Base-by-base conservation (phyloP, 2,113 vertebrate genomes). In the Limanda limanda region DNA sequence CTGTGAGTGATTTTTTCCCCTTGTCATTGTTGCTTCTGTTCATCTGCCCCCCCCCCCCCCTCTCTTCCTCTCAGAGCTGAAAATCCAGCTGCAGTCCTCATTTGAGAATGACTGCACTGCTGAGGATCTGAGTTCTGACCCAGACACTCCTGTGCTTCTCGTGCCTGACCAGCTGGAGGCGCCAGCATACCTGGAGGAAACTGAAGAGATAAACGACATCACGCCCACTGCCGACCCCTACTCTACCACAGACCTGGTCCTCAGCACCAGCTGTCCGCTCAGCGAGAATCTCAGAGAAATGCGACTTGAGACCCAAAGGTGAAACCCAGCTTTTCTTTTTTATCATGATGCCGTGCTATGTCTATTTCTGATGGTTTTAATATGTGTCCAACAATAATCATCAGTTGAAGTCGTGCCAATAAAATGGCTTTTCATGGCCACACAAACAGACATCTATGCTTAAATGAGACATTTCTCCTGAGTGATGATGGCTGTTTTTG, bases 261-360 rank as follows among this genome's bases (percentile, higher is more conserved):
- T 79, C 2, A 69, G 55, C 52, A 71, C 20, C 51, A 86, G 25
- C 77, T 91, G 71, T 65, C 76, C 79, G 0, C 89, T 95, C 35
- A 75, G 91, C 20, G 80, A 92, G 13, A 89, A 95, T 57, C 91
- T 98, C 69, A 88, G 60, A 68, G 88, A 92, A 20, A 84, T 97
- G 40, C 86, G 91, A 17, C 54, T 59, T 0, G 95, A 97, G 76
- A 96, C 96, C 0, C 83, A 68, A 67, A 94, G 96, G 97, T 97
- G 88, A 14, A 10, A 5, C 68, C 73, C 0, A 23, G 25, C 12
- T 55, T 31, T 6, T 1, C 31, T 31, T 31, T 31, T 31, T 42
- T 13, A 45, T 55, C 0, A 24, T 7, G 1, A 17, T 23, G 18
- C 40, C 54, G 1, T 23, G 25, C 10, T n/a, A 0, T 0, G 5